A percentile compares a stretch with the other conserved stretches of the same genome.
Conservation (phyloP, 2,113 vertebrate species). For the Machaerirhynchus nigripectus region DNA sequence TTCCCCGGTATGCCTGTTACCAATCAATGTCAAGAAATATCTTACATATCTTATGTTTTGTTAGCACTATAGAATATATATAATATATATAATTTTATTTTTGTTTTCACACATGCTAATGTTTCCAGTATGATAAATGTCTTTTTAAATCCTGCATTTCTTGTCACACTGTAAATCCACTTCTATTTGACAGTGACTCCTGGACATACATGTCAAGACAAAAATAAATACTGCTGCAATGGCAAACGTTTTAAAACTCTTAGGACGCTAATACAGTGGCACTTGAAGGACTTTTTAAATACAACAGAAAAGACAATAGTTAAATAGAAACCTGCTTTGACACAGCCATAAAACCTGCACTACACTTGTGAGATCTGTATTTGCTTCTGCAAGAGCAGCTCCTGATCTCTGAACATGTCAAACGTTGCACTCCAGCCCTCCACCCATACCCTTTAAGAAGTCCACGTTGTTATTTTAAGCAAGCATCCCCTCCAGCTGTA, state of each 20-base stretch:
- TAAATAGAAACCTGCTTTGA: conserved; percentile 28
- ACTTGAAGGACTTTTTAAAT: conserved; percentile 43
- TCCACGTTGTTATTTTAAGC: neutral
- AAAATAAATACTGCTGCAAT: conserved; percentile 54
- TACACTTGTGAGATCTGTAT: neutral
- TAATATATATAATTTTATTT: neutral
- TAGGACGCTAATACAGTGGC: conserved; percentile 19
- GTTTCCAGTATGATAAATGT: conserved; percentile 10
- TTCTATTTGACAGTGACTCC: conserved; percentile 33
- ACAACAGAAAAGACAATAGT: conserved; percentile 32
- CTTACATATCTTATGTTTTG: neutral
- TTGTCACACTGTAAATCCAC: neutral
- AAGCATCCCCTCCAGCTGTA: neutral
- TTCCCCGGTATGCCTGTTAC: neutral
- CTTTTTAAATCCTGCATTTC: conserved; percentile 31
- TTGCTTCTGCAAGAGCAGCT: neutral
- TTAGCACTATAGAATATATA: conserved; percentile 34
- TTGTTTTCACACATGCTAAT: conserved; percentile 35
- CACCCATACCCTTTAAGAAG: neutral
- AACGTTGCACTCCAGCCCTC: neutral
- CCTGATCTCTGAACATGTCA: neutral
- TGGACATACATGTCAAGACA: conserved; percentile 26
- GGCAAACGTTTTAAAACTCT: conserved; percentile 27
- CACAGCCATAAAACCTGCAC: neutral
- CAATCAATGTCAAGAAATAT: neutral